A percentile compares a stretch with the other conserved stretches of the same genome.
phyloP scores from a whole-genome alignment of 2,113 vertebrate genomes.

The Albula glossodonta region DNA sequence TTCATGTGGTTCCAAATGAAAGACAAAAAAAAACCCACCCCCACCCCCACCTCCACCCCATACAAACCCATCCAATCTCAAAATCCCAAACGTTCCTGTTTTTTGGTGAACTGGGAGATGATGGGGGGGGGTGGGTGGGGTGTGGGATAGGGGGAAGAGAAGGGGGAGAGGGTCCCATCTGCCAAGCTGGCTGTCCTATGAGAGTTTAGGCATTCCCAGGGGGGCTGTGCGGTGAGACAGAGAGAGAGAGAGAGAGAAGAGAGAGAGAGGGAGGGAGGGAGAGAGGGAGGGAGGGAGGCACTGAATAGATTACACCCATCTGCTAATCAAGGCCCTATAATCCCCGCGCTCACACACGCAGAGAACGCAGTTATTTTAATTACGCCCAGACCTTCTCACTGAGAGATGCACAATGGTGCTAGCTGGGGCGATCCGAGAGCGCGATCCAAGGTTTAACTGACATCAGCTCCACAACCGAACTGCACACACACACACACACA shows the following conservation, averaged over 20 bases:
- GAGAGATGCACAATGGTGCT: conserved; percentile 61
- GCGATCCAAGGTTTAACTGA: neutral
- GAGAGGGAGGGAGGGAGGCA: conserved; percentile 40
- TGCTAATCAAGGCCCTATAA: conserved; percentile 76
- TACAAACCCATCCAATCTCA: conserved; percentile 18
- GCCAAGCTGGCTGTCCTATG: conserved; percentile 51
- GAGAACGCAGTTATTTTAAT: conserved; percentile 47
- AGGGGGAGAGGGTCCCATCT: conserved; percentile 52
- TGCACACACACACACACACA: no score
- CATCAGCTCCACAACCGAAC: no score
- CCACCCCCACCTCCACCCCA: conserved; percentile 18
- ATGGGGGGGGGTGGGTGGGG: neutral
- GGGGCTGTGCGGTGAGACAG: conserved; percentile 62
- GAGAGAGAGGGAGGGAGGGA: conserved; percentile 16
- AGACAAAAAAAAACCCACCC: conserved; percentile 21
- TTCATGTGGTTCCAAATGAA: conserved; percentile 12
- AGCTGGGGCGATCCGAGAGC: neutral
- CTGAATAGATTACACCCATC: conserved; percentile 79
- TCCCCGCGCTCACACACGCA: conserved; percentile 70
- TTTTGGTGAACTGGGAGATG: conserved; percentile 32
- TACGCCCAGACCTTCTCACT: conserved; percentile 44
- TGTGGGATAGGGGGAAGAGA: neutral
- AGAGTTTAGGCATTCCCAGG: conserved; percentile 72
- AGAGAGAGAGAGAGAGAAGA: conserved; percentile 9
- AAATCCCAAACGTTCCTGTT: conserved; percentile 41